Percentiles rank a stretch among this genome's conserved stretches.
Evolutionary conservation across 2,797 vertebrate genomes (phyloP).

Genomic region (Martes flavigula): DNA sequence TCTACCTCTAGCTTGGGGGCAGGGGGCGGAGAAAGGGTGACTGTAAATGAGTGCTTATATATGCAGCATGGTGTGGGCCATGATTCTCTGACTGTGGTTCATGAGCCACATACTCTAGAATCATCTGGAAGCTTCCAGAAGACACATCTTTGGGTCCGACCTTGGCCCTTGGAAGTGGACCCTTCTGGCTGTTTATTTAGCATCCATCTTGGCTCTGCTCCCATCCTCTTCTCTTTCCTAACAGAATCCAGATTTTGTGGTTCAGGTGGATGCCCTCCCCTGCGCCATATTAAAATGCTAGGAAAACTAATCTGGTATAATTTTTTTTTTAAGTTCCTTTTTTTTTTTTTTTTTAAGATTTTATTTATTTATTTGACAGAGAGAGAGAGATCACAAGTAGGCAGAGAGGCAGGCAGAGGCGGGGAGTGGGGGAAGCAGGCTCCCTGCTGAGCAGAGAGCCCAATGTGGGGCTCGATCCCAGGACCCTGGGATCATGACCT

Average conservation of each 20-base stretch:
- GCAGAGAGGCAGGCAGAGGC: too few species aligned
- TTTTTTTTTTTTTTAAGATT: too few species aligned
- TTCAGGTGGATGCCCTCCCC: neutral
- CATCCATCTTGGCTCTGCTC: neutral
- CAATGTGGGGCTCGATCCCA: too few species aligned
- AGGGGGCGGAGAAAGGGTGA: neutral
- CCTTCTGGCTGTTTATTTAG: neutral
- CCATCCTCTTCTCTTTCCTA: neutral
- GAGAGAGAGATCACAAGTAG: too few species aligned
- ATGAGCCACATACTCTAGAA: neutral
- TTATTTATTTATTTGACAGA: too few species aligned
- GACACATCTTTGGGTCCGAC: neutral
- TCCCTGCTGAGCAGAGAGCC: too few species aligned
- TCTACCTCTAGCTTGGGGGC: neutral
- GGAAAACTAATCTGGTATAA: neutral
- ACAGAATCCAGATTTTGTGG: neutral
- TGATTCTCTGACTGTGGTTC: neutral
- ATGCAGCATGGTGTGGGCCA: accelerated
- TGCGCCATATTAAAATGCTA: neutral
- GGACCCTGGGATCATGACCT: too few species aligned
- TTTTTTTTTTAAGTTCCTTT: neutral
- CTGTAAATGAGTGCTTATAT: neutral
- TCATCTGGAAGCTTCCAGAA: neutral
- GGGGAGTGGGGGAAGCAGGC: too few species aligned
- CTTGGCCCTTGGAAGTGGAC: neutral